Evolutionary conservation across 2,888 invertebrate genomes (phyloP).

Genomic region (Muscina levida): DNA sequence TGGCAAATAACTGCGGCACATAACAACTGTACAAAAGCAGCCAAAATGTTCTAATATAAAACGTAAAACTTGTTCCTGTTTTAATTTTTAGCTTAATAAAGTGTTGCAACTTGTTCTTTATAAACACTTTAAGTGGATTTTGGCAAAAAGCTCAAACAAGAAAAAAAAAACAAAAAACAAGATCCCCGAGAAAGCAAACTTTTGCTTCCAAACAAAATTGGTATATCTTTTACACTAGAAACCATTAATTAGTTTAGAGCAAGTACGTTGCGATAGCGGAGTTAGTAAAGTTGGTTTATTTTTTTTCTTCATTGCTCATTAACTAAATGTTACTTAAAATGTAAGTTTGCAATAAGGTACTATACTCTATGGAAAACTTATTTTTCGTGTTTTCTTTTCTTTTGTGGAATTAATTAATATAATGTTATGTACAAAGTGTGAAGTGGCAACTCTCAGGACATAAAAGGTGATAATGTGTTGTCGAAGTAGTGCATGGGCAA

Average conservation of each 20-base stretch:
- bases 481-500: too few relatives aligned
- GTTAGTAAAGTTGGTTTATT: neutral
- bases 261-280: neutral
- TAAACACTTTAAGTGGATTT: constrained; percentile 10
- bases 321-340: constrained; percentile 37
- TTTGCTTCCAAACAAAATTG: constrained; percentile 27
- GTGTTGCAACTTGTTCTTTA: constrained; percentile 20
- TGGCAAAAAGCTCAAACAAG: neutral
- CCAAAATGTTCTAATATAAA: constrained; percentile 11
- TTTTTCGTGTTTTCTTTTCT: neutral
- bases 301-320: constrained; percentile 49
- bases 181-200: constrained; percentile 5
- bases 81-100: neutral
- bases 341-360: neutral
- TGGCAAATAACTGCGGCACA: too few relatives aligned
- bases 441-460: too few relatives aligned
- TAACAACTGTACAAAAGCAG: neutral
- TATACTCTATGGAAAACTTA: neutral
- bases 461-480: too few relatives aligned
- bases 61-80: constrained; percentile 5
- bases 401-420: constrained; percentile 3
- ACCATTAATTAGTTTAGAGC: constrained; percentile 13
- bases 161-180: neutral
- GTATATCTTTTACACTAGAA: constrained; percentile 7
- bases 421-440: neutral